Conservation (phyloP, 2,797 vertebrate genomes). For the Microcaecilia unicolor region DNA sequence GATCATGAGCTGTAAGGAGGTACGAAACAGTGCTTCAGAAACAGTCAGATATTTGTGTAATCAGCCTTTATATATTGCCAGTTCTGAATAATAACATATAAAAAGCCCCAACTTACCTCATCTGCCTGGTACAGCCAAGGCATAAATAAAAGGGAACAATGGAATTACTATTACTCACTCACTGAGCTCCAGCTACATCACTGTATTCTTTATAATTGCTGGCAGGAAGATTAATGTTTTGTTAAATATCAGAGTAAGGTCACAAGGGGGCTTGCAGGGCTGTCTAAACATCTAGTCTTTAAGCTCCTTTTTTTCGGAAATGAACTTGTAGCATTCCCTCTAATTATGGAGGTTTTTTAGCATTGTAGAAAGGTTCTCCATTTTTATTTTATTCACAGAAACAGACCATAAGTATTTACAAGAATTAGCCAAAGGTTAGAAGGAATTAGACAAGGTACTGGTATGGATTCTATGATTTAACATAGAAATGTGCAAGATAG, state of each 20-base stretch:
- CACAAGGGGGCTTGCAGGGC: slow-evolving; percentile 75
- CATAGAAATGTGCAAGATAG: too few relatives aligned
- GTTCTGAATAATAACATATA: slow-evolving; percentile 95
- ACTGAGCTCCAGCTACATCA: slow-evolving; percentile 76
- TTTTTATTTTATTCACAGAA: slow-evolving; percentile 13
- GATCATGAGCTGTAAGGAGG: slow-evolving; percentile 67
- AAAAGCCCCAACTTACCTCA: slow-evolving; percentile 85
- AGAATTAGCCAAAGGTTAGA: background rate
- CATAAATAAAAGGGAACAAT: slow-evolving; percentile 97
- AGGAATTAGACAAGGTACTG: too few relatives aligned
- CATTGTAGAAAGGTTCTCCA: slow-evolving; percentile 48
- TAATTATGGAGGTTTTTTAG: slow-evolving; percentile 66
- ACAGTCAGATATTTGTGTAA: slow-evolving; percentile 97
- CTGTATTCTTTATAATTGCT: slow-evolving; percentile 93
- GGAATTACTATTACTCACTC: slow-evolving; percentile 88
- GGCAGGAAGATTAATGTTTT: slow-evolving; percentile 99
- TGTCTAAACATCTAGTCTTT: slow-evolving; percentile 86
- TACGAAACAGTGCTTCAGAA: slow-evolving; percentile 64
- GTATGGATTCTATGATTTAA: too few relatives aligned
- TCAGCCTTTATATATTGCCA: slow-evolving; percentile 95
- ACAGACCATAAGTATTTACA: slow-evolving; percentile 7
- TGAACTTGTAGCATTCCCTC: slow-evolving; percentile 56
- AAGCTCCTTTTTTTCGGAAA: slow-evolving; percentile 34
- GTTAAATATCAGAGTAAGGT: slow-evolving; percentile 97
- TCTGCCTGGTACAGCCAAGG: slow-evolving; percentile 95